A percentile compares a stretch with the other conserved stretches of the same genome.
phyloP scores from a whole-genome alignment of 2,888 invertebrate species.

The Margaritifera margaritifera region DNA sequence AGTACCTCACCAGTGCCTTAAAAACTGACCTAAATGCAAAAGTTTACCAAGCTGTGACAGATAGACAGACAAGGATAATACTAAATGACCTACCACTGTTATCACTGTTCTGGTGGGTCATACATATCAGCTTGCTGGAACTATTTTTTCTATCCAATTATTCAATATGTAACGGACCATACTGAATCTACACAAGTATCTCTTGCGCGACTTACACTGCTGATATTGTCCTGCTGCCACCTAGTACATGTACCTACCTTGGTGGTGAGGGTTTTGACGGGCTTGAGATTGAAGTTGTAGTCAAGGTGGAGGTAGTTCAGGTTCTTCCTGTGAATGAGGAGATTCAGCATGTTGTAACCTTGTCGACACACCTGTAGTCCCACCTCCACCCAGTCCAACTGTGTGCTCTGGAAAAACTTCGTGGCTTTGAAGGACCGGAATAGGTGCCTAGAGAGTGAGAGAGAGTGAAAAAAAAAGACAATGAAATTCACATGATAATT shows the following conservation, averaged over 20 bases:
- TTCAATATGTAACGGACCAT: neutral
- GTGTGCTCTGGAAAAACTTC: slow-evolving; percentile 99
- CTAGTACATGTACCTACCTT: slow-evolving; percentile 75
- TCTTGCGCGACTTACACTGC: neutral
- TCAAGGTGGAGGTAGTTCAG: slow-evolving; percentile 99
- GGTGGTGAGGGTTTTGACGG: slow-evolving; percentile 98
- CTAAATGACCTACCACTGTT: no score
- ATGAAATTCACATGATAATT: no score
- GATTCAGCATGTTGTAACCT: slow-evolving; percentile 99
- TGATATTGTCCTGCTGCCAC: neutral
- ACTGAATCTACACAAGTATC: neutral
- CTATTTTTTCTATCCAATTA: neutral
- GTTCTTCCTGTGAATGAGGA: slow-evolving; percentile 99
- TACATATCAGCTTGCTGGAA: no score
- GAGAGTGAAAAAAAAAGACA: no score
- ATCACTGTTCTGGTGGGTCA: no score
- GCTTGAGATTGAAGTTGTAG: slow-evolving; percentile 99
- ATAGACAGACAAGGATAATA: no score
- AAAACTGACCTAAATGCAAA: no score
- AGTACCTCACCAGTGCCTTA: no score
- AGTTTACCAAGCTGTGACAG: no score
- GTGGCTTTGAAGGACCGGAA: slow-evolving; percentile 99
- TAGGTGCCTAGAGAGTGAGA: slow-evolving; percentile 80
- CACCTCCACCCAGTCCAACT: slow-evolving; percentile 99
- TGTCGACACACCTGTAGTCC: slow-evolving; percentile 97